phyloP scores from a whole-genome alignment of 2,797 vertebrate species.

The Enoplosus armatus region DNA sequence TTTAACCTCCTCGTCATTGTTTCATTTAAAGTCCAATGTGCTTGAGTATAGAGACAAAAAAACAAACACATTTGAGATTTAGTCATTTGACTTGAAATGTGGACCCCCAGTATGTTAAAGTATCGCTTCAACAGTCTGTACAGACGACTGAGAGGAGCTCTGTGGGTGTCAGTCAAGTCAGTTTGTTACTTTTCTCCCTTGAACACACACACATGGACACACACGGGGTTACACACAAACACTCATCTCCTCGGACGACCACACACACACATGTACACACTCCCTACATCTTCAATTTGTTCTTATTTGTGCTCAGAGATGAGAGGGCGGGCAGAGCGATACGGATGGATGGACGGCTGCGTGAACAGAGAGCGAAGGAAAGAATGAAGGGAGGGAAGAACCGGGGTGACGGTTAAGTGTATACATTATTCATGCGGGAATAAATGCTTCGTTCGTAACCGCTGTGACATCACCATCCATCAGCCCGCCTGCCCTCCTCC shows the following conservation, averaged over 20 bases:
- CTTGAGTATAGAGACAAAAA: not conserved
- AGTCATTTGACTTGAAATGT: conserved; percentile 6
- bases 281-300: conserved; percentile 63
- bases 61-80: not conserved
- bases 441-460: conserved; percentile 63
- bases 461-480: conserved; percentile 70
- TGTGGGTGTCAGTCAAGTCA: not conserved
- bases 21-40: not conserved
- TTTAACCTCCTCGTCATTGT: not conserved
- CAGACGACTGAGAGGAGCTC: conserved; percentile 5
- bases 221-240: not conserved
- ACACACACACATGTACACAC: not conserved
- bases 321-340: conserved; percentile 59
- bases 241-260: not conserved
- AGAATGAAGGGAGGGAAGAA: conserved; percentile 34
- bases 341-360: conserved; percentile 55
- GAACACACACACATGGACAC: not conserved
- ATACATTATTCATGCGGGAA: conserved; percentile 68
- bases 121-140: not conserved
- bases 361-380: conserved; percentile 20
- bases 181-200: conserved; percentile 15
- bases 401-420: conserved; percentile 48
- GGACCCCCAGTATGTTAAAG: not conserved
- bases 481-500: conserved; percentile 32
- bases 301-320: conserved; percentile 67